Evolutionary conservation across 2,113 vertebrate genomes (phyloP), one percentile per base, ranked within the genome.

Genomic region (Dicentrarchus labrax): DNA sequence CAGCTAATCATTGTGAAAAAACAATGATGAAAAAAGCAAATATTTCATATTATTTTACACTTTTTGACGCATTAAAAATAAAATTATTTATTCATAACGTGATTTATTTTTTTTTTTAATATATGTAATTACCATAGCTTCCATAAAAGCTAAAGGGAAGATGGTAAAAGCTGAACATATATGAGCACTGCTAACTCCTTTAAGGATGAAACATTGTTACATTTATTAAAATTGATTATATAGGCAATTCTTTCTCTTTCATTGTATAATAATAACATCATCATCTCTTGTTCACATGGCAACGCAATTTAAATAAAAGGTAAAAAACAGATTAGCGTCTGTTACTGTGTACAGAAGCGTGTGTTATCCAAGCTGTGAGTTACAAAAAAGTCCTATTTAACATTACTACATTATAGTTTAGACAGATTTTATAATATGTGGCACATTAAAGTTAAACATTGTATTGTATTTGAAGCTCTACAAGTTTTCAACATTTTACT

Each of bases 381-480:
- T 59, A 16, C 16, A 0, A 36, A 60, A 24, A 56, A 30, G n/a
- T 59, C 41, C 6, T 36, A 19, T 65, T 54, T 19, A 53, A 24
- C 48, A 43, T 19, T 30, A 24, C n/a, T 43, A 36, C 50, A 47
- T n/a, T n/a, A 36, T 13, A 53, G 30, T 57, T 22, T 30, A 7
- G 13, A 65, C 60, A 30, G 16, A 54, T 45, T 45, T 22, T 10
- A 57, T 50, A 59, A 39, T 43, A 43, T 19, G 24, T 41, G 60
- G 48, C 39, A 68, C 22, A 22, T 43, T 24, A 1, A 69, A 8
- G 7, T 30, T 80, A 24, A 73, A 73, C 21, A 73, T 73, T 48
- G 36, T 15, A 19, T 45, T 45, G 12, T 41, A 4, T 41, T 22
- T 65, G 12, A 64, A 71, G 17, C 7, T 4, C 1, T 41, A 39